Evolutionary conservation across 2,797 vertebrate genomes (phyloP), one percentile per base, ranked within the genome.

Genomic region (Mastacembelus armatus): DNA sequence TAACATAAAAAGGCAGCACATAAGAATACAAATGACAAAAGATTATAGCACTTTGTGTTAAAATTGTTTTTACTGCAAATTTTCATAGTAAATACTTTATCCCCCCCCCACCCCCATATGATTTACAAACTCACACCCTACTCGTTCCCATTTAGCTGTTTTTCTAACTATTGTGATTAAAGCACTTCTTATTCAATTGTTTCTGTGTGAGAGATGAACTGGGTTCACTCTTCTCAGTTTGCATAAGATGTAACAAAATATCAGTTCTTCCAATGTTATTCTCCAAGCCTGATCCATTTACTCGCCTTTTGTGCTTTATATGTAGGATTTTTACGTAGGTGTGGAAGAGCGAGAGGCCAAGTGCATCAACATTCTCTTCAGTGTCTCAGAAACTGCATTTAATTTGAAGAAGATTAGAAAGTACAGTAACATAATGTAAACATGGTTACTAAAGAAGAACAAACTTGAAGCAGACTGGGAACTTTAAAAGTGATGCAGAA

Each of bases 241-340:
- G 10, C 27, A 26, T 5, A 38, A 5, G 14, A 21, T 66, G 26
- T 42, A 42, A 68, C 19, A 44, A 19, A 4, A 11, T 10, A 22
- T 18, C 35, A 43, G 8, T 2, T 36, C 24, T 60, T n/a, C 11
- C 47, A 33, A 32, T 24, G 11, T 33, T 26, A 19, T 36, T 22
- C 14, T 47, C 22, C 5, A 6, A 16, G n/a, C 21, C 9, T 44
- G 18, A 59, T 48, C 59, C 7, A 63, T 51, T 51, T 9, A 60
- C 40, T 54, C 39, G 47, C 24, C 62, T 59, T 50, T 12, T 10
- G 11, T 63, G 6, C 7, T 14, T 7, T 57, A n/a, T 43, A 7
- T 16, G 30, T 10, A 16, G 6, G 29, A 35, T 11, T 24, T 55
- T 52, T n/a, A 19, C 35, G 22, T 47, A 24, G n/a, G 27, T 42